Conservation (phyloP, 2,797 vertebrate species). For the Menidia menidia region DNA sequence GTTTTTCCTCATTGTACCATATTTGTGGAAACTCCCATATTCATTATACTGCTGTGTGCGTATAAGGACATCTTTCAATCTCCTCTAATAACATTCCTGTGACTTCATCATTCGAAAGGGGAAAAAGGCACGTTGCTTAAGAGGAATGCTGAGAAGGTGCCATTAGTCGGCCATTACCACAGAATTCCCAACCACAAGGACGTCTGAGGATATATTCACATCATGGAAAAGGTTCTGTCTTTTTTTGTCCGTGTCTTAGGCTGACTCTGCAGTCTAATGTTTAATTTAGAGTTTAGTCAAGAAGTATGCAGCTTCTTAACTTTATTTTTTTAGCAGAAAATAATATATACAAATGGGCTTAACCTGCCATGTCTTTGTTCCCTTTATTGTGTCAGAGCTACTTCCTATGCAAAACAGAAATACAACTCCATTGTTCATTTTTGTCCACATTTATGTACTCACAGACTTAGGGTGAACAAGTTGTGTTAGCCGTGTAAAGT, state of each 20-base stretch:
- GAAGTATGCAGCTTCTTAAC: slow-evolving; percentile 24
- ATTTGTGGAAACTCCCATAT: slow-evolving; percentile 14
- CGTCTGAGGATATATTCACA: slow-evolving; percentile 47
- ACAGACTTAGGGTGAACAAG: slow-evolving; percentile 15
- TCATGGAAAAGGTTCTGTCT: slow-evolving; percentile 53
- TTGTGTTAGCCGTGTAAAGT: slow-evolving; percentile 26
- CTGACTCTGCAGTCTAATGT: slow-evolving; percentile 71
- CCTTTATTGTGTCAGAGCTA: neutral
- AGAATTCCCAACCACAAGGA: slow-evolving; percentile 61
- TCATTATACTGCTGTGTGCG: slow-evolving; percentile 20
- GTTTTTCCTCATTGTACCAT: slow-evolving; percentile 1
- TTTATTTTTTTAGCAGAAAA: slow-evolving; percentile 11
- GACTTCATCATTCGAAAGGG: slow-evolving; percentile 39
- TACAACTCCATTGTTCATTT: slow-evolving; percentile 4
- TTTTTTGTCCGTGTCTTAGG: slow-evolving; percentile 10
- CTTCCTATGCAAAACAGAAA: neutral
- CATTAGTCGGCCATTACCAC: slow-evolving; percentile 63
- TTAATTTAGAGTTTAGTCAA: slow-evolving; percentile 65
- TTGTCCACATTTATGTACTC: neutral
- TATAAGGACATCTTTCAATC: slow-evolving; percentile 59
- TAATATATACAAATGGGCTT: slow-evolving; percentile 2
- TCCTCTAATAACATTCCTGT: slow-evolving; percentile 45
- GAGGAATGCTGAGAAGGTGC: slow-evolving; percentile 71
- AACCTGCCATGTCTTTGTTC: neutral
- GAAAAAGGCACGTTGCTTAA: slow-evolving; percentile 59